A percentile compares a stretch with the other conserved stretches of the same genome.
Evolutionary conservation across 2,113 vertebrate genomes (phyloP).

Genomic region (Abramis brama): DNA sequence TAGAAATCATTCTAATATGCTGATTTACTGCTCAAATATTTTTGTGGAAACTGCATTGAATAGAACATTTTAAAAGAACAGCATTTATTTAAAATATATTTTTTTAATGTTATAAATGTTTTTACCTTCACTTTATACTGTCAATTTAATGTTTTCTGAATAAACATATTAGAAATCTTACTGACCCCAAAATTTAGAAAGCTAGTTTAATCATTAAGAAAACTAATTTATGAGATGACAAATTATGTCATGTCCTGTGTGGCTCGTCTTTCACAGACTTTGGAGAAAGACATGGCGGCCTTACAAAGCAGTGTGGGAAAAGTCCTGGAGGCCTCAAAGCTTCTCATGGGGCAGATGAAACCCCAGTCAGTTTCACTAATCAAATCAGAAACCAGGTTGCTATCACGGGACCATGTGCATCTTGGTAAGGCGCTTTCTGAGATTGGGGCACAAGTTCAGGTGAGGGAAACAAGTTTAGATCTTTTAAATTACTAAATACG

Average conservation of each 20-base stretch:
- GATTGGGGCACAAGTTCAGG: conserved; percentile 79
- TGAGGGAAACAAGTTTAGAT: conserved; percentile 54
- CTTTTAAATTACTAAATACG: not conserved
- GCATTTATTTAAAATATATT: not conserved
- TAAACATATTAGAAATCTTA: not conserved
- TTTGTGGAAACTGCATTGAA: not conserved
- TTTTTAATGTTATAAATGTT: not conserved
- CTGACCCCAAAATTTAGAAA: not conserved
- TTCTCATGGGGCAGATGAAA: conserved; percentile 70
- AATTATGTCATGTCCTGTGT: not conserved
- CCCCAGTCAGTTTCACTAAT: conserved; percentile 64
- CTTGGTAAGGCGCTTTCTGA: conserved; percentile 76
- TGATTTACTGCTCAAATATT: not conserved
- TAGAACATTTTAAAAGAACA: not conserved
- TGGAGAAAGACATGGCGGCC: conserved; percentile 72
- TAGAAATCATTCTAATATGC: not conserved
- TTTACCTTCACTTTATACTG: not conserved
- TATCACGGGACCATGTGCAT: conserved; percentile 74
- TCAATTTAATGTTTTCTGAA: not conserved
- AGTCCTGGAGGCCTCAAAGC: conserved; percentile 72
- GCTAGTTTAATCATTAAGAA: not conserved
- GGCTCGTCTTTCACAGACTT: conserved; percentile 65
- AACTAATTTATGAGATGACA: not conserved
- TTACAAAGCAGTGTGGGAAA: conserved; percentile 67
- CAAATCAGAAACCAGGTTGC: conserved; percentile 70